Evolutionary conservation across 2,797 vertebrate species (phyloP).

Genomic region (Leuciscus waleckii): DNA sequence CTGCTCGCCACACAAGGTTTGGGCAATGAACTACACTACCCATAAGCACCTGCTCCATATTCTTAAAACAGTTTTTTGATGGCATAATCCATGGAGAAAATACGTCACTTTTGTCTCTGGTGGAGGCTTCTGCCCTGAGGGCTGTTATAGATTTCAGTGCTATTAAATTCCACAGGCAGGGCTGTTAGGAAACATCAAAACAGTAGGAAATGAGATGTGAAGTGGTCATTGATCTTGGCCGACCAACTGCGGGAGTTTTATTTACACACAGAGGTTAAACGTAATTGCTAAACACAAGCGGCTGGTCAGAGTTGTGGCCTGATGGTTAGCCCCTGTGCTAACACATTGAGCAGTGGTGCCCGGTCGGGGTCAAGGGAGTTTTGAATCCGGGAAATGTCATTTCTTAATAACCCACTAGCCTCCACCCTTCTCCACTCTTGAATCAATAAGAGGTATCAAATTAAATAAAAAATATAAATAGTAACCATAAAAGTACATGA

Average conservation of each 20-base stretch:
- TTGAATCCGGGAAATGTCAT: neutral
- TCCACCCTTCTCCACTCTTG: neutral
- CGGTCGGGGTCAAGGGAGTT: neutral
- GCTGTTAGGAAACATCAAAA: slow-evolving; percentile 83
- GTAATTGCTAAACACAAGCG: slow-evolving; percentile 58
- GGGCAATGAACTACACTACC: slow-evolving; percentile 2
- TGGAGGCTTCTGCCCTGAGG: slow-evolving; percentile 47
- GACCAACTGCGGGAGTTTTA: slow-evolving; percentile 66
- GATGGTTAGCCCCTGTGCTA: neutral
- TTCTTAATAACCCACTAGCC: neutral
- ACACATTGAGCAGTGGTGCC: slow-evolving; percentile 1
- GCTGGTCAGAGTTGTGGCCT: slow-evolving; percentile 21
- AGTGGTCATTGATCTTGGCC: slow-evolving; percentile 83
- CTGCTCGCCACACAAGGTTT: neutral
- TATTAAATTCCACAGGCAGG: slow-evolving; percentile 78
- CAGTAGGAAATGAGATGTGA: slow-evolving; percentile 84
- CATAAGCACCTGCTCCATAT: slow-evolving; percentile 18
- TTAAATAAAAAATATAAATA: neutral
- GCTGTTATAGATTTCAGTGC: slow-evolving; percentile 75
- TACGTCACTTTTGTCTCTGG: slow-evolving; percentile 33
- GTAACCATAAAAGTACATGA: neutral
- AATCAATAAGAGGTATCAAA: slow-evolving; percentile 9
- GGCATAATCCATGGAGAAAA: slow-evolving; percentile 48
- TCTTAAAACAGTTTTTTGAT: slow-evolving; percentile 47
- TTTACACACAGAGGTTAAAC: slow-evolving; percentile 61